Evolutionary conservation across 2,113 vertebrate genomes (phyloP).

Genomic region (Pipra filicauda): DNA sequence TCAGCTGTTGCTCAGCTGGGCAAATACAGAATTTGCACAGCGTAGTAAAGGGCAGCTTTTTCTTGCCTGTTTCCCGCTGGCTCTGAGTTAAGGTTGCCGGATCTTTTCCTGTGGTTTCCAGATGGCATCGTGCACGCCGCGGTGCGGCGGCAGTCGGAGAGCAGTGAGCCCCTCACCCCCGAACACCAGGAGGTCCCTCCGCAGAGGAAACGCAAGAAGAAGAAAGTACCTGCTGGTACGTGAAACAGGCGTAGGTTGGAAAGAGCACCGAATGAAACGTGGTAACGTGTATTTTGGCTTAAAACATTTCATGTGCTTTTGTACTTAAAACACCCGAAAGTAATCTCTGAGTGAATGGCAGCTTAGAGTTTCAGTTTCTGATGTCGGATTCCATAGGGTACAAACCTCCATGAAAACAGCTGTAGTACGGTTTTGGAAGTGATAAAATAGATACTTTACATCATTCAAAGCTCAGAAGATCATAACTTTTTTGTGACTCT

Average conservation of each 20-base stretch:
- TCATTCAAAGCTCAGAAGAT: neutral
- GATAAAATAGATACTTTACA: neutral
- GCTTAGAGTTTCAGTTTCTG: neutral
- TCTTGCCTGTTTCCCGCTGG: neutral
- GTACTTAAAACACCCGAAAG: neutral
- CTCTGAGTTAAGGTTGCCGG: neutral
- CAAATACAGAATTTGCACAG: neutral
- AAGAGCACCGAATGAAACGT: neutral
- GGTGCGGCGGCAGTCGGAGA: constrained; percentile 70
- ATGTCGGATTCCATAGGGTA: neutral
- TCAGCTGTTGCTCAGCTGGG: neutral
- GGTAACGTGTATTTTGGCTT: neutral
- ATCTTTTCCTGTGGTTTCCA: neutral
- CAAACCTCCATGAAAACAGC: neutral
- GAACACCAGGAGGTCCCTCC: constrained; percentile 68
- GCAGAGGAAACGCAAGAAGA: constrained; percentile 85
- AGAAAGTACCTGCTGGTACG: constrained; percentile 74
- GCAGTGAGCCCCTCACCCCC: constrained; percentile 70
- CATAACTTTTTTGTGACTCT: neutral
- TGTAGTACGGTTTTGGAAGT: neutral
- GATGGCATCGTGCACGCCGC: constrained; percentile 76
- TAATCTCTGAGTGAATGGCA: neutral
- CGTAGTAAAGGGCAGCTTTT: neutral
- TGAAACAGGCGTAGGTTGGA: neutral
- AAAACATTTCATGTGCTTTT: neutral